phyloP scores from a whole-genome alignment of 2,797 vertebrate genomes.

The Microctenopoma steveboyesi region DNA sequence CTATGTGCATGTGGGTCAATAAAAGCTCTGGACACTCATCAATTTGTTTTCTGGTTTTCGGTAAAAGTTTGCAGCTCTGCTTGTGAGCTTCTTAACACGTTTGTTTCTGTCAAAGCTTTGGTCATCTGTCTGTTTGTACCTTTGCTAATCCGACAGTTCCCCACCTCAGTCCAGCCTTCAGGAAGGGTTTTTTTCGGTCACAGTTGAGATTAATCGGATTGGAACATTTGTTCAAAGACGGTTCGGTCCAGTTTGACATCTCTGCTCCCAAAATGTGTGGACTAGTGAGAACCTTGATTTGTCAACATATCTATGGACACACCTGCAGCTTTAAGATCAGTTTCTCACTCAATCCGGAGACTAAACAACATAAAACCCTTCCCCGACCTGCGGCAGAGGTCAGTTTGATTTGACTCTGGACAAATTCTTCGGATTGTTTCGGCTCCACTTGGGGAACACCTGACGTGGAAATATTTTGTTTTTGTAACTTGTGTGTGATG shows the following conservation, averaged over 20 bases:
- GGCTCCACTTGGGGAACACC: too few relatives aligned
- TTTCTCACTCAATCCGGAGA: neutral
- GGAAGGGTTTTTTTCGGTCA: neutral
- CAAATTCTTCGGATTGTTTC: too few relatives aligned
- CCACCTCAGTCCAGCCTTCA: neutral
- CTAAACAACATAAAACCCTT: neutral
- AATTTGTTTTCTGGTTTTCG: slow-evolving; percentile 12
- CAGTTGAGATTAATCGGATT: too few relatives aligned
- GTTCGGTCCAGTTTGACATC: slow-evolving; percentile 18
- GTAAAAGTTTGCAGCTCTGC: slow-evolving; percentile 18
- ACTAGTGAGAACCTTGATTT: neutral
- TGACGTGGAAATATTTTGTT: too few relatives aligned
- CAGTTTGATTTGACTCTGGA: too few relatives aligned
- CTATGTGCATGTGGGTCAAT: slow-evolving; percentile 56
- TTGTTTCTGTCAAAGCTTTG: slow-evolving; percentile 32
- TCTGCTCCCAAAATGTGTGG: slow-evolving; percentile 6
- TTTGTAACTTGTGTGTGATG: too few relatives aligned
- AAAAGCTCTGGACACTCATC: slow-evolving; percentile 24
- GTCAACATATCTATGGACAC: neutral
- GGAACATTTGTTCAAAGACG: too few relatives aligned
- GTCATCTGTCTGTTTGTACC: slow-evolving; percentile 41
- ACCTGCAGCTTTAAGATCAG: neutral
- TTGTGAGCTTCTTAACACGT: slow-evolving; percentile 43
- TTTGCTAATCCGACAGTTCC: too few relatives aligned
- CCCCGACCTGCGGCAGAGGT: neutral